phyloP scores from a whole-genome alignment of 1,140 invertebrate species.

The Mylabris phalerata region DNA sequence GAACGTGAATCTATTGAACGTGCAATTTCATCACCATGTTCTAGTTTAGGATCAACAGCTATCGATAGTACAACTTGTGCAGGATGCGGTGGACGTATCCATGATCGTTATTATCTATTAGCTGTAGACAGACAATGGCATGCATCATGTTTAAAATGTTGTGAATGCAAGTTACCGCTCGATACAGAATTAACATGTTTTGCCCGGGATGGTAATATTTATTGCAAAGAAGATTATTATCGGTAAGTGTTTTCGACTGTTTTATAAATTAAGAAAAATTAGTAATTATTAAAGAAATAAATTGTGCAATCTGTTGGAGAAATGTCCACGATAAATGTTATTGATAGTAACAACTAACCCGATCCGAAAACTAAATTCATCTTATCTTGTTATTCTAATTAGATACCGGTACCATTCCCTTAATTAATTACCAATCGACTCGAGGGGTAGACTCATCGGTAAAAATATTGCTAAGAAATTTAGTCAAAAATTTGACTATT shows the following conservation, averaged over 20 bases:
- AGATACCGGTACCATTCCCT: too few species aligned
- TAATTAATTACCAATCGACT: too few species aligned
- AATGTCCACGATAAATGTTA: too few species aligned
- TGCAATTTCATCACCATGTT: constrained; percentile 36
- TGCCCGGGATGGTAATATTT: constrained; percentile 81
- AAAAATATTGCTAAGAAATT: too few species aligned
- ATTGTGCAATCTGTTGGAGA: too few species aligned
- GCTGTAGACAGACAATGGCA: constrained; percentile 89
- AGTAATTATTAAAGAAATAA: too few species aligned
- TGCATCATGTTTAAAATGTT: constrained; percentile 77
- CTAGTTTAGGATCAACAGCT: constrained; percentile 32
- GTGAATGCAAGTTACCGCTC: constrained; percentile 75
- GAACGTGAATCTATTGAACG: constrained; percentile 38
- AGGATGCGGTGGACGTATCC: constrained; percentile 39
- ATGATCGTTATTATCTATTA: constrained; percentile 67
- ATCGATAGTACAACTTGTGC: constrained; percentile 35
- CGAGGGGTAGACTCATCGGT: too few species aligned
- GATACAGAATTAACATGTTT: constrained; percentile 86
- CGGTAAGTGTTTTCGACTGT: constrained; percentile 55
- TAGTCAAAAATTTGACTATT: too few species aligned
- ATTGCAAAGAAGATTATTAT: constrained; percentile 93
- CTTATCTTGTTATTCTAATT: too few species aligned
- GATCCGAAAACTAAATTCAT: too few species aligned
- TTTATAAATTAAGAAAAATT: too few species aligned
- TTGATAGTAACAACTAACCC: too few species aligned